Evolutionary conservation across 2,797 vertebrate genomes (phyloP).

Genomic region (Holocentrus rufus): DNA sequence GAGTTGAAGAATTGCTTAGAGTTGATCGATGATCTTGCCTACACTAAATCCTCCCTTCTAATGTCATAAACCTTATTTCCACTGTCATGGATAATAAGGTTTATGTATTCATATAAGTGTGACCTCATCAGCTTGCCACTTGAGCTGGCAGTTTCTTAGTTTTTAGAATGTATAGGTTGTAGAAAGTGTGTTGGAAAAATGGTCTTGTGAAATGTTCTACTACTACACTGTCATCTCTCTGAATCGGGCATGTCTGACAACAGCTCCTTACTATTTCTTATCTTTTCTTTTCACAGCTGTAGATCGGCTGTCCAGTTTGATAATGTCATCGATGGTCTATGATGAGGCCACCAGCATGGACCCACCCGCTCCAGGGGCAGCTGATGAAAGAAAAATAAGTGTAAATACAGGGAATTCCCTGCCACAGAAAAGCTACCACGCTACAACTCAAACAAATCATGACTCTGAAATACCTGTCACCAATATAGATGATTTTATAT

Average conservation of each 20-base stretch:
- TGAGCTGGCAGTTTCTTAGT: neutral
- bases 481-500: conserved; percentile 79
- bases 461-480: conserved; percentile 71
- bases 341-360: conserved; percentile 68
- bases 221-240: neutral
- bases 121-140: neutral
- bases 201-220: conserved; percentile 1
- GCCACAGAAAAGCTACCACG: conserved; percentile 39
- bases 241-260: neutral
- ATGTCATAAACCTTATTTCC: no score
- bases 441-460: conserved; percentile 25
- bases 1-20: no score
- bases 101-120: conserved; percentile 1
- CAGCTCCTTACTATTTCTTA: conserved; percentile 7
- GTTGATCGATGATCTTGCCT: no score
- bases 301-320: conserved; percentile 81
- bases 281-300: conserved; percentile 78
- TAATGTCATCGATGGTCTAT: conserved; percentile 73
- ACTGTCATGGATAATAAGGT: no score
- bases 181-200: neutral
- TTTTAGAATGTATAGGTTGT: neutral
- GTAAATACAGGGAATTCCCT: conserved; percentile 25
- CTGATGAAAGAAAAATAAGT: conserved; percentile 45
- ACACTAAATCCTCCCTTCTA: no score
- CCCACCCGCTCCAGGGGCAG: conserved; percentile 46